Conservation (phyloP, 2,113 vertebrate species). For the Ginglymostoma cirratum region DNA sequence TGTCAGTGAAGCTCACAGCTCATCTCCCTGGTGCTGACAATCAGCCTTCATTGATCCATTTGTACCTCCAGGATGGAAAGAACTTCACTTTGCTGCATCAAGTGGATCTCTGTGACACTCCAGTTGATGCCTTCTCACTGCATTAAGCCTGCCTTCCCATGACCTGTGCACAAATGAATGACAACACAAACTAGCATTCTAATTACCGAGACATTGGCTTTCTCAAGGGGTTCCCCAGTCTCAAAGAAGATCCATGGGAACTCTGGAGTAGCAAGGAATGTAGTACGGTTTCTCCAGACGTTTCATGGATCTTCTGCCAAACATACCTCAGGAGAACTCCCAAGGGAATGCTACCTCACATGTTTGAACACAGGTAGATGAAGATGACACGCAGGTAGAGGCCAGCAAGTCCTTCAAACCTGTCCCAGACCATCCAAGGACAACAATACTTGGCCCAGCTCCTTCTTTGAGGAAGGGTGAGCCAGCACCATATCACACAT, state of each 20-base stretch:
- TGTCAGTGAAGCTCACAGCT: not conserved
- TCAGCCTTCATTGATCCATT: not conserved
- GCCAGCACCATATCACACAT: not conserved
- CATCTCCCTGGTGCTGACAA: not conserved
- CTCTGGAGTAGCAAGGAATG: not conserved
- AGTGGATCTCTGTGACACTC: not conserved
- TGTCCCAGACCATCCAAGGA: not conserved
- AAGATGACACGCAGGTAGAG: not conserved
- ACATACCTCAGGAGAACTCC: not conserved
- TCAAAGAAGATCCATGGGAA: not conserved
- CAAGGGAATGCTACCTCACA: not conserved
- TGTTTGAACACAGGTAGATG: not conserved
- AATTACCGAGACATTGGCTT: not conserved
- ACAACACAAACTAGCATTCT: not conserved
- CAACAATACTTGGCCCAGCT: not conserved
- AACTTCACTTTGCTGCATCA: not conserved
- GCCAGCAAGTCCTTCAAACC: not conserved
- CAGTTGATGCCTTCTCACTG: not conserved
- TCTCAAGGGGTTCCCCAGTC: not conserved
- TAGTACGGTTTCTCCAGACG: not conserved
- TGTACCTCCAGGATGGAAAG: not conserved
- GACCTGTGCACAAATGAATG: not conserved
- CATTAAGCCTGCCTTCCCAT: not conserved
- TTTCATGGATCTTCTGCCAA: not conserved
- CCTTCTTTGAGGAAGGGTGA: not conserved